Percentiles rank a stretch among this genome's conserved stretches.
Conservation (phyloP, 2,888 invertebrate genomes). For the Homarus gammarus region DNA sequence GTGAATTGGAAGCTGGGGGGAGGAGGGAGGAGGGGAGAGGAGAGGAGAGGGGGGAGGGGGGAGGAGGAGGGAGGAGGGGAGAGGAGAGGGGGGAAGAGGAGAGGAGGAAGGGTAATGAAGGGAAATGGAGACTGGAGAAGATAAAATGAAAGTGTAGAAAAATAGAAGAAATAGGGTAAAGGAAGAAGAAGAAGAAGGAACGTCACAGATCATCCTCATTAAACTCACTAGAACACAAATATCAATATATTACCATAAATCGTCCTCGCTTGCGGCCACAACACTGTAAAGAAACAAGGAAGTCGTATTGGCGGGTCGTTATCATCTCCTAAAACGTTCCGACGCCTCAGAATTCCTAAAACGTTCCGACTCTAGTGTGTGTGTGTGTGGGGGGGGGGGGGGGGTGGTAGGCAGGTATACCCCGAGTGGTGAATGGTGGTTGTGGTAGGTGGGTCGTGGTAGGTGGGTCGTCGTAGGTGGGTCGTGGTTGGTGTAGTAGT, state of each 20-base stretch:
- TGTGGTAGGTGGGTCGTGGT: background rate
- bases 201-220: no score
- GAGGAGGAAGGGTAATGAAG: background rate
- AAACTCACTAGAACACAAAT: no score
- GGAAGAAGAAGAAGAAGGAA: background rate
- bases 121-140: background rate
- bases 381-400: background rate
- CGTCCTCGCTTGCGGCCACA: no score
- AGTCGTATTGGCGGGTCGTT: no score
- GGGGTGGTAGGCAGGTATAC: background rate
- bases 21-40: background rate
- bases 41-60: background rate
- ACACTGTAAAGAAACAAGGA: no score
- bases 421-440: background rate
- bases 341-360: no score
- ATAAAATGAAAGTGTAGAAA: background rate
- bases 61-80: slow-evolving; percentile 24
- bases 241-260: no score
- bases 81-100: no score
- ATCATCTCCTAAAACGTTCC: no score
- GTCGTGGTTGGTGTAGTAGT: background rate
- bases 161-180: background rate
- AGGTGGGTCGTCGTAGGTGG: background rate
- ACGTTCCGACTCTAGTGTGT: no score
- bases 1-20: background rate